Conservation (phyloP, 2,888 invertebrate genomes). For the Netelia fuscicornis region DNA sequence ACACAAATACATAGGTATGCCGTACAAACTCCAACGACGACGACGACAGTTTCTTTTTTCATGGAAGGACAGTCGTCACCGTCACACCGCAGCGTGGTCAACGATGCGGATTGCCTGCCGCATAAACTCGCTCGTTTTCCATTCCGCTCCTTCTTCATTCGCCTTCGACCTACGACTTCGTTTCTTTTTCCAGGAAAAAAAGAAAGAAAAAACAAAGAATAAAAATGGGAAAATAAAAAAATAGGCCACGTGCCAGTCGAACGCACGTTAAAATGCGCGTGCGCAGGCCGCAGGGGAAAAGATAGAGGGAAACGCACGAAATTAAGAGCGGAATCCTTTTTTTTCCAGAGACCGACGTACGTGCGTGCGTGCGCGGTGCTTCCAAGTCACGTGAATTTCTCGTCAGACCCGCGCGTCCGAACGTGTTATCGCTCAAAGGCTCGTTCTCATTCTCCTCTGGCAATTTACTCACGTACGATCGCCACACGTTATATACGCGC, state of each 20-base stretch:
- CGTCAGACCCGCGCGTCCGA: background rate
- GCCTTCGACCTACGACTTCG: conserved; percentile 17
- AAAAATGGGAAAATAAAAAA: background rate
- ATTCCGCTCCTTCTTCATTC: conserved; percentile 6
- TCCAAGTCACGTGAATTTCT: conserved; percentile 37
- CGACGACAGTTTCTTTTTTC: background rate
- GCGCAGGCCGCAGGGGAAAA: background rate
- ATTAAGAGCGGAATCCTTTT: conserved; percentile 38
- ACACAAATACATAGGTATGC: background rate
- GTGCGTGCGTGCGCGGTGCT: conserved; percentile 15
- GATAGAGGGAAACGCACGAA: conserved; percentile 28
- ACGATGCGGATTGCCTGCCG: background rate
- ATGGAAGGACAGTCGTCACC: background rate
- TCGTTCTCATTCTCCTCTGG: conserved; percentile 35
- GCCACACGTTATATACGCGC: conserved; percentile 58
- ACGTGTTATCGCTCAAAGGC: conserved; percentile 56
- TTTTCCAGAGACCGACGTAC: conserved; percentile 34
- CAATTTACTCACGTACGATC: conserved; percentile 72
- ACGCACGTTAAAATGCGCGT: background rate
- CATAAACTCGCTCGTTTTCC: background rate
- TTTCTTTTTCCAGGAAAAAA: conserved; percentile 12
- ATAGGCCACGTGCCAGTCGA: conserved; percentile 3
- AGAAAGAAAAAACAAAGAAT: background rate
- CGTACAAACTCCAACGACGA: background rate
- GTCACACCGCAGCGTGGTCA: background rate